These are phyloP conservation scores for Petaurus breviceps DNA, from an alignment of 2,113 vertebrate species.

Conservation along the genomic window DNA sequence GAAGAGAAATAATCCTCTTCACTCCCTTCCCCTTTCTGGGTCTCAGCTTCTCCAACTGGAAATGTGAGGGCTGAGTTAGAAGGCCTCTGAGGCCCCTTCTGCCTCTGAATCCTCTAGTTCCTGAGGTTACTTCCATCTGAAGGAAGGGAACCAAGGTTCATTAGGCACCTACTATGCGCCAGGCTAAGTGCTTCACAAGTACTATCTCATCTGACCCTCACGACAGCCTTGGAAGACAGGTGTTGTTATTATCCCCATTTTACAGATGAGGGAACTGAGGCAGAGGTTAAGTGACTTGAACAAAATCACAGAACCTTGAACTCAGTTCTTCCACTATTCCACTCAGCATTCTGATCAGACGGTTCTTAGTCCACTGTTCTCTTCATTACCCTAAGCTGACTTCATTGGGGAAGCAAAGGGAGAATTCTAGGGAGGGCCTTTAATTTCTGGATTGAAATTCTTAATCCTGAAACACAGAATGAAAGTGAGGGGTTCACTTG, in stretches of 20 bases:
- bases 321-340: no score
- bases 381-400: no score
- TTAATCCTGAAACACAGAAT: background rate
- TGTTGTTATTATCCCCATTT: background rate
- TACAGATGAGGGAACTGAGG: background rate
- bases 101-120: background rate
- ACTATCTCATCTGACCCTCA: background rate
- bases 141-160: background rate
- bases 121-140: background rate
- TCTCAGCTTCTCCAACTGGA: background rate
- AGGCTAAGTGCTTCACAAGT: background rate
- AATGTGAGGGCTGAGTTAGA: background rate
- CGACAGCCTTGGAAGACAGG: background rate
- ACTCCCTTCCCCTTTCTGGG: background rate
- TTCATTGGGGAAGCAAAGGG: background rate
- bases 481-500: background rate
- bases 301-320: background rate
- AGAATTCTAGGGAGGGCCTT: background rate
- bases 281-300: background rate
- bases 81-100: background rate
- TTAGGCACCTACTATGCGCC: background rate
- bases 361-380: no score
- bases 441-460: background rate
- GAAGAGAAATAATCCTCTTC: background rate
- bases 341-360: no score